phyloP scores from a whole-genome alignment of 2,888 invertebrate species.

The Hipparchia sbordonii region DNA sequence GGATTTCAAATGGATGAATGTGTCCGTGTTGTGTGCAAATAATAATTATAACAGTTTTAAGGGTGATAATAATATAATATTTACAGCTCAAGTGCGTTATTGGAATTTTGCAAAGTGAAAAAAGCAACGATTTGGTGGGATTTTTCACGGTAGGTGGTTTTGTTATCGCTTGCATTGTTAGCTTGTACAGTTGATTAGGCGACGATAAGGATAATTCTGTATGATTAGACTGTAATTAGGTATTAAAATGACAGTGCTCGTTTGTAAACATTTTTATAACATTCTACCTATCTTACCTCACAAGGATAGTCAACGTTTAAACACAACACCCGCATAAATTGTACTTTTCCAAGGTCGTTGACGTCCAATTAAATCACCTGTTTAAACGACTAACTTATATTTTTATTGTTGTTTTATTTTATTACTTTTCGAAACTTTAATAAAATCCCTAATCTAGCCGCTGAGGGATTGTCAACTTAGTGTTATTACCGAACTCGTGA shows the following conservation, averaged over 20 bases:
- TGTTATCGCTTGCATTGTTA: conserved; percentile 55
- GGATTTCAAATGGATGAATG: conserved; percentile 52
- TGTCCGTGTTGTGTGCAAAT: conserved; percentile 53
- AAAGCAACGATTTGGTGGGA: conserved; percentile 52
- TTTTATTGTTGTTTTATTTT: conserved; percentile 1
- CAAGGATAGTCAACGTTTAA: background rate
- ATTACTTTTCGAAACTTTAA: background rate
- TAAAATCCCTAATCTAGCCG: background rate
- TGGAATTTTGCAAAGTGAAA: conserved; percentile 66
- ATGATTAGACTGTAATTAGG: conserved; percentile 11
- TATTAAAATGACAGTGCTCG: background rate
- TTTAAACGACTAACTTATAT: conserved; percentile 6
- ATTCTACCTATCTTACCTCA: background rate
- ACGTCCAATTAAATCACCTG: conserved; percentile 11
- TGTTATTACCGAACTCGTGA: background rate
- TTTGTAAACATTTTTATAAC: background rate
- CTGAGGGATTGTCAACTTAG: background rate
- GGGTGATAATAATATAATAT: conserved; percentile 46
- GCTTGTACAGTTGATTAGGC: conserved; percentile 48
- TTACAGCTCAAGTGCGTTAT: conserved; percentile 48
- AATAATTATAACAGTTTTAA: conserved; percentile 40
- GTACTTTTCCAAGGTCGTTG: conserved; percentile 3
- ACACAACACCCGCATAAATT: conserved; percentile 10
- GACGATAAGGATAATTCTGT: conserved; percentile 44
- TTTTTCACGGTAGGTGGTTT: conserved; percentile 62